Evolutionary conservation across 2,113 vertebrate species (phyloP).

Genomic region (Gasterosteus nipponicus): DNA sequence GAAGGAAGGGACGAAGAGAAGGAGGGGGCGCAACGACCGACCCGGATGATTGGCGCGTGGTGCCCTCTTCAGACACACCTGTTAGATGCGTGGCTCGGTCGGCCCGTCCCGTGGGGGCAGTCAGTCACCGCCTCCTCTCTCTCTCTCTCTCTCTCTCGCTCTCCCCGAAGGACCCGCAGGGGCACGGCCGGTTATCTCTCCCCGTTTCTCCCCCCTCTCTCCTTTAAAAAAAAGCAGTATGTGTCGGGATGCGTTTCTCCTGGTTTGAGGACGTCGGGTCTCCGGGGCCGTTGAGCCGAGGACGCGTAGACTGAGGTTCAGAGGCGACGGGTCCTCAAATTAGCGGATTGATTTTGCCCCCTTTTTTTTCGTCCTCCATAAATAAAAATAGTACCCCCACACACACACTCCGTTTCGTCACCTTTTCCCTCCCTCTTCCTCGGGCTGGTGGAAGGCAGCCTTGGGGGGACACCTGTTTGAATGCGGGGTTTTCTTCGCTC

Average conservation of each 20-base stretch:
- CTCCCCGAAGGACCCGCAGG: not conserved
- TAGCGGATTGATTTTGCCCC: not conserved
- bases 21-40: not conserved
- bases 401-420: not conserved
- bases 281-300: not conserved
- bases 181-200: not conserved
- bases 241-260: not conserved
- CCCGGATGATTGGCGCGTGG: slow-evolving; percentile 7
- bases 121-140: slow-evolving; percentile 62
- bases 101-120: slow-evolving; percentile 76
- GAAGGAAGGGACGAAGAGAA: not conserved
- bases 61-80: slow-evolving; percentile 74
- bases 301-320: not conserved
- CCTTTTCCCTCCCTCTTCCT: not conserved
- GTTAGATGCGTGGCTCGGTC: slow-evolving; percentile 74
- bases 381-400: not conserved
- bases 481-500: slow-evolving; percentile 39
- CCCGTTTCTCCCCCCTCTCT: not conserved
- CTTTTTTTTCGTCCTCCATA: not conserved
- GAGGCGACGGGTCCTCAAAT: slow-evolving; percentile 1
- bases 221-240: not conserved
- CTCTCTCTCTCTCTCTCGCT: not conserved
- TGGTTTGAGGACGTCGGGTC: not conserved
- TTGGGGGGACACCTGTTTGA: slow-evolving; percentile 79
- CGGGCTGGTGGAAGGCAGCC: slow-evolving; percentile 43